Percentiles rank a stretch among this genome's conserved stretches.
phyloP scores from a whole-genome alignment of 53 echinoderm and acorn worm genomes.

The Stichopus horrens region DNA sequence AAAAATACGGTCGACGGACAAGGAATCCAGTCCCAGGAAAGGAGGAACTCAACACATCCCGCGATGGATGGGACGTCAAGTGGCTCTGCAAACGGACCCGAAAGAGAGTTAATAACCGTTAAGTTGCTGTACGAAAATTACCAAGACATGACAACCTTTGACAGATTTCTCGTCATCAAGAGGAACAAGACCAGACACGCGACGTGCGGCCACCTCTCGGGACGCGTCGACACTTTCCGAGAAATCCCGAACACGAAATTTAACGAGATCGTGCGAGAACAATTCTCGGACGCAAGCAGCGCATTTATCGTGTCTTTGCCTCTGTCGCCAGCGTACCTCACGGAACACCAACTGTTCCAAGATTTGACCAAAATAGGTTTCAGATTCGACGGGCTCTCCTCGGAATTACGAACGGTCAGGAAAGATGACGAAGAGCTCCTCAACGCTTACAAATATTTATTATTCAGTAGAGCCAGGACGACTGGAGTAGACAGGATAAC shows the following conservation, averaged over 20 bases:
- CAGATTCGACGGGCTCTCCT: constrained; percentile 17
- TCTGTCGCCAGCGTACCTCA: constrained; percentile 17
- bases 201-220: constrained; percentile 21
- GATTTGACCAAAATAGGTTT: constrained; percentile 42
- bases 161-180: constrained; percentile 33
- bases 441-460: constrained; percentile 9
- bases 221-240: constrained; percentile 41
- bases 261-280: background rate
- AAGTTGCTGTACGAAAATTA: constrained; percentile 38
- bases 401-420: constrained; percentile 17
- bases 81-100: background rate
- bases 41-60: background rate
- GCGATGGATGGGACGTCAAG: background rate
- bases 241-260: constrained; percentile 33
- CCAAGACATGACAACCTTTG: constrained; percentile 27
- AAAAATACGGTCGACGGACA: background rate
- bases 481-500: background rate
- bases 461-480: constrained; percentile 11
- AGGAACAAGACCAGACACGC: constrained; percentile 35
- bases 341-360: constrained; percentile 44
- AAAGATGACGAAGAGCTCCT: background rate
- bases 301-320: constrained; percentile 36
- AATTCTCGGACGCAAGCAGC: constrained; percentile 29
- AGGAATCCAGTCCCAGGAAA: background rate
- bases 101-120: constrained; percentile 8